Conservation (phyloP, 2,113 vertebrate genomes). For the Nyctereutes procyonoides region DNA sequence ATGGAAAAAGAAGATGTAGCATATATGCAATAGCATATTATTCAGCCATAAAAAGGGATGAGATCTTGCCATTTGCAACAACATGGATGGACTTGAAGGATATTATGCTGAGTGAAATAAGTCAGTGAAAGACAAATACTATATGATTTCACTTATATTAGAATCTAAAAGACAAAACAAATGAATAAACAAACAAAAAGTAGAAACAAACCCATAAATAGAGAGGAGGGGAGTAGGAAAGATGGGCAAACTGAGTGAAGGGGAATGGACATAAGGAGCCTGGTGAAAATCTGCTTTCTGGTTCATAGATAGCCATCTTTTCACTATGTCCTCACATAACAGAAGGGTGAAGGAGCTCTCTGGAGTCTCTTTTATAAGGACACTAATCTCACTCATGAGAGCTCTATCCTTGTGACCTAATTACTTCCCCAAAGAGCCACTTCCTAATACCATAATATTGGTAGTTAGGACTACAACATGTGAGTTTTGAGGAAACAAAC, state of each 20-base stretch:
- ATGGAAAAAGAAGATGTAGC: background rate
- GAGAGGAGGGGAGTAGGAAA: background rate
- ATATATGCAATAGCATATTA: background rate
- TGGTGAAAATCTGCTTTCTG: background rate
- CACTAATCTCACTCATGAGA: background rate
- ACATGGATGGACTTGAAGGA: background rate
- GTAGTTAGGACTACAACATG: background rate
- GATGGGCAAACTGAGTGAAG: background rate
- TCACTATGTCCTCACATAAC: background rate
- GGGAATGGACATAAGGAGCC: background rate
- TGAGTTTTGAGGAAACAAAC: background rate
- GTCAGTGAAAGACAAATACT: background rate
- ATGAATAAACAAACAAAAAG: background rate
- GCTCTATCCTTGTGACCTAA: background rate
- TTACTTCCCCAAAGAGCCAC: background rate
- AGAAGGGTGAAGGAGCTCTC: background rate
- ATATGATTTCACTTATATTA: background rate
- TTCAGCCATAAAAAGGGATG: background rate
- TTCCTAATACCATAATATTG: background rate
- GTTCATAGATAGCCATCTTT: background rate
- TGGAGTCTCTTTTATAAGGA: background rate
- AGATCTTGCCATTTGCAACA: background rate
- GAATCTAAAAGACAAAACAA: background rate
- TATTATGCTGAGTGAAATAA: background rate
- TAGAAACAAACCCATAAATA: background rate